Base-by-base conservation (phyloP, 2,888 invertebrate species). In the Drosophila melanocephala region DNA sequence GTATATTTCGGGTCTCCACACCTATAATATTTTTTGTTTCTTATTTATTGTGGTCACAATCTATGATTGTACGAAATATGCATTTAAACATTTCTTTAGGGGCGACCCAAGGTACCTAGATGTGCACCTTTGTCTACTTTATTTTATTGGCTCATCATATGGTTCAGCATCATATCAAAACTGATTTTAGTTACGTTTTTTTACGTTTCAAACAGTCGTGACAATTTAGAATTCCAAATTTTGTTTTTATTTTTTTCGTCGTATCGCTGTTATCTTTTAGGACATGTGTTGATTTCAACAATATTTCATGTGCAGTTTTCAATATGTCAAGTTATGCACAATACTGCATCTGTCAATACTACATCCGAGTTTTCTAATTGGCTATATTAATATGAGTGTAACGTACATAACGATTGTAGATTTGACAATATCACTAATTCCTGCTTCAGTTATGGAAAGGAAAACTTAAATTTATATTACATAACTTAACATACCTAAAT, bases 211-310 rank as follows among this genome's bases (percentile, higher is more conserved):
- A 51, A 57, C 22, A 19, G 32, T 70, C 42, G 57, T 71, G 28
- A 28, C 53, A 71, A 71, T 63, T 60, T 52, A 44, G 61, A 56
- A 71, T 71, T 56, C 37, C 3, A 51, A 28, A 69, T 50, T 56
- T 60, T 42, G 1, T 56, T 51, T n/a, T 32, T 14, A 22, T n/a
- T 30, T 47, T 32, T 3, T 35, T 35, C 56, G 42, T 57, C 26
- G 50, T 28, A 30, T 26, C n/a, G 37, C 35, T 55, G 39, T 47
- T 42, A 56, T 33, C 71, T 60, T 59, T 47, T 59, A 26, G 22
- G 50, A 50, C 42, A 30, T 61, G 39, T 60, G 56, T 62, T 57
- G 72, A 72, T 60, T 50, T 53, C 33, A 26, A 47, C n/a, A 70
- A 33, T 14, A 33, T 39, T 30, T 39, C 9, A 26, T 4, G 12